These are phyloP conservation scores for Rhabditoides inermis DNA, from an alignment of 2,888 invertebrate genomes.

Conservation along the genomic window DNA sequence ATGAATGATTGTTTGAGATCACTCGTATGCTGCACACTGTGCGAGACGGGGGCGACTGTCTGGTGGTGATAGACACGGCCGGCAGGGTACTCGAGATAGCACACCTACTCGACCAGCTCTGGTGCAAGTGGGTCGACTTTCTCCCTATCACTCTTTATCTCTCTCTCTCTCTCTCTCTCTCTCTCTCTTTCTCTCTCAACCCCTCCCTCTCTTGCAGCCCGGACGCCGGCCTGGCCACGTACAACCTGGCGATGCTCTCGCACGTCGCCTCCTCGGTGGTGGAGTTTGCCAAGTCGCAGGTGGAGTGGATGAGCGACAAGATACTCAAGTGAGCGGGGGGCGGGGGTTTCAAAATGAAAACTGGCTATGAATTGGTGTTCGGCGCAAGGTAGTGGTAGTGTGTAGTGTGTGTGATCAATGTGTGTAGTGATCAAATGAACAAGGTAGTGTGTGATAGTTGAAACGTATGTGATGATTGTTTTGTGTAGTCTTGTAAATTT, in stretches of 20 bases:
- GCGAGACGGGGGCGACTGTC: slow-evolving; percentile 84
- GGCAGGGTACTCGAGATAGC: slow-evolving; percentile 89
- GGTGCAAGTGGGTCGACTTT: slow-evolving; percentile 34
- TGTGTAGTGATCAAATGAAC: no score
- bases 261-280: slow-evolving; percentile 97
- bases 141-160: background rate
- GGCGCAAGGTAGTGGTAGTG: no score
- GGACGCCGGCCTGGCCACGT: slow-evolving; percentile 87
- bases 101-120: slow-evolving; percentile 69
- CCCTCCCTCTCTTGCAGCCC: slow-evolving; percentile 56
- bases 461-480: no score
- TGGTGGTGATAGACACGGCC: slow-evolving; percentile 86
- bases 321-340: slow-evolving; percentile 64
- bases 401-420: no score
- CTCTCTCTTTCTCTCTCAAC: background rate
- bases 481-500: no score
- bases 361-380: no score
- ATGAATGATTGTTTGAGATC: no score
- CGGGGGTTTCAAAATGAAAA: no score
- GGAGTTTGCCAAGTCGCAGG: slow-evolving; percentile 80
- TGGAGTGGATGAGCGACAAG: slow-evolving; percentile 99
- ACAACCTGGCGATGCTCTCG: slow-evolving; percentile 82
- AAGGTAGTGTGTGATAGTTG: no score
- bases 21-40: slow-evolving; percentile 67
- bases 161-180: background rate